These are phyloP conservation scores for Alces alces DNA, from an alignment of 2,113 vertebrate species.

Conservation along the genomic window DNA sequence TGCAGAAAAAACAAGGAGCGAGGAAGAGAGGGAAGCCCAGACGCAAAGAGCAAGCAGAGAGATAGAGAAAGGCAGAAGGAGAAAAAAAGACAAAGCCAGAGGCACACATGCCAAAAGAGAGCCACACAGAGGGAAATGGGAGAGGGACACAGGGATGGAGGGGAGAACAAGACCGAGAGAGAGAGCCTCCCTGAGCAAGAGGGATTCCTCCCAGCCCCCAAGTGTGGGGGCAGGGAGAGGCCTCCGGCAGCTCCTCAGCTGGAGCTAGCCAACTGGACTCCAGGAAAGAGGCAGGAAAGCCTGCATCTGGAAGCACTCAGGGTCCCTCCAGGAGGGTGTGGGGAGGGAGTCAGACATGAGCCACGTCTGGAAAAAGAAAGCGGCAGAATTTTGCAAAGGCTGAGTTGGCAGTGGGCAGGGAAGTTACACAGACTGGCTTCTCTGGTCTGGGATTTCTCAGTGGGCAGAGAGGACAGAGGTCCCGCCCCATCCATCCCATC, in stretches of 20 bases:
- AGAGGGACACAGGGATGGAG: too few relatives aligned
- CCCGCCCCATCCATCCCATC: not conserved
- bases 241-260: not conserved
- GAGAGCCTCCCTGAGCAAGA: not conserved
- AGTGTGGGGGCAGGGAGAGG: not conserved
- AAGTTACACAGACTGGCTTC: not conserved
- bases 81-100: not conserved
- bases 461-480: not conserved
- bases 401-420: not conserved
- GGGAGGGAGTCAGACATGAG: not conserved
- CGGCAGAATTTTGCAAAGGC: not conserved
- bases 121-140: not conserved
- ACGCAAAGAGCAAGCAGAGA: not conserved
- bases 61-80: not conserved
- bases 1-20: not conserved
- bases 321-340: not conserved
- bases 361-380: not conserved
- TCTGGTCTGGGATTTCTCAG: not conserved
- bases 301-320: slow-evolving; percentile 13
- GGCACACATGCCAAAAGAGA: not conserved
- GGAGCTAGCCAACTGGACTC: slow-evolving; percentile 19
- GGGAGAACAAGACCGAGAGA: not conserved
- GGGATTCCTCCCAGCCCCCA: not conserved
- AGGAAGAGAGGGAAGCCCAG: not conserved
- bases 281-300: not conserved